phyloP scores from a whole-genome alignment of 2,888 invertebrate species.

The Seladonia tumulorum region DNA sequence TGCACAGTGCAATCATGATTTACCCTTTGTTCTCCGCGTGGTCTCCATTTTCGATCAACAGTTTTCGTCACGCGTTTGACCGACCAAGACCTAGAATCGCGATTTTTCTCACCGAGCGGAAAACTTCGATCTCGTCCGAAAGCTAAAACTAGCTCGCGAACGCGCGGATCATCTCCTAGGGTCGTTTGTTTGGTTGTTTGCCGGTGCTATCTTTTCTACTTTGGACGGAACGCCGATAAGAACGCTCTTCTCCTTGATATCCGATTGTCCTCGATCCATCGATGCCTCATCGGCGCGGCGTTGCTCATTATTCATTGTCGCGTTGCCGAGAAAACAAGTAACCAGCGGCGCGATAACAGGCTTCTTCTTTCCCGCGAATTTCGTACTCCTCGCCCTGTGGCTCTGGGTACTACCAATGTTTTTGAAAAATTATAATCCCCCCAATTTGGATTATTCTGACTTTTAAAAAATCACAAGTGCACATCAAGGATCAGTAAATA shows the following conservation, averaged over 20 bases:
- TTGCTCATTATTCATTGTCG: constrained; percentile 7
- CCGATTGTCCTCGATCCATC: constrained; percentile 42
- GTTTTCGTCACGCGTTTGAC: not conserved
- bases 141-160: not conserved
- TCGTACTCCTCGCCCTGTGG: not conserved
- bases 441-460: no score
- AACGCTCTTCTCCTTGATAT: constrained; percentile 13
- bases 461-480: no score
- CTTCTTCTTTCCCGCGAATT: not conserved
- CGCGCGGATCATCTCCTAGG: not conserved
- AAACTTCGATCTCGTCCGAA: not conserved
- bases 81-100: not conserved
- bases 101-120: not conserved
- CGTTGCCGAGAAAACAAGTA: constrained; percentile 7
- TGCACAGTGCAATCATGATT: not conserved
- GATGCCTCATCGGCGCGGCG: not conserved
- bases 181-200: constrained; percentile 29
- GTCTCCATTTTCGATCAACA: not conserved
- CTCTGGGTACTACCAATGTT: not conserved
- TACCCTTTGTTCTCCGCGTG: not conserved
- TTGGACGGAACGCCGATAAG: constrained; percentile 37
- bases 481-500: no score
- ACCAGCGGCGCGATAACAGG: not conserved
- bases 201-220: constrained; percentile 43
- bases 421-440: no score